Evolutionary conservation across 1,140 invertebrate genomes (phyloP).

Genomic region (Caenorhabditis elegans): WBcel235 BX284602.5:6530001-6530500

Average conservation of each 20-base stretch:
- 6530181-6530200: background rate
- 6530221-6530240: background rate
- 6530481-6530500: conserved; percentile 31
- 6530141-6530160: no score
- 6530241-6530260: background rate
- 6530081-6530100: no score
- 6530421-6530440: background rate
- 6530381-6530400: background rate
- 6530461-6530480: conserved; percentile 36
- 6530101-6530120: no score
- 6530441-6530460: background rate
- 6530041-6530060: no score
- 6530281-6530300: background rate
- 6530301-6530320: background rate
- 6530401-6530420: background rate
- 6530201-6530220: background rate
- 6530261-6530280: background rate
- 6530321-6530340: background rate
- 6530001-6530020: no score
- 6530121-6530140: no score
- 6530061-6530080: no score
- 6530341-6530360: conserved; percentile 4
- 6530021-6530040: no score
- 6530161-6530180: no score
- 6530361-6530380: background rate